A percentile compares a stretch with the other conserved stretches of the same genome.
These are phyloP conservation scores for Halocynthia aurantium DNA, from an alignment of 23 tunicate genomes.

Conservation along the genomic window DNA sequence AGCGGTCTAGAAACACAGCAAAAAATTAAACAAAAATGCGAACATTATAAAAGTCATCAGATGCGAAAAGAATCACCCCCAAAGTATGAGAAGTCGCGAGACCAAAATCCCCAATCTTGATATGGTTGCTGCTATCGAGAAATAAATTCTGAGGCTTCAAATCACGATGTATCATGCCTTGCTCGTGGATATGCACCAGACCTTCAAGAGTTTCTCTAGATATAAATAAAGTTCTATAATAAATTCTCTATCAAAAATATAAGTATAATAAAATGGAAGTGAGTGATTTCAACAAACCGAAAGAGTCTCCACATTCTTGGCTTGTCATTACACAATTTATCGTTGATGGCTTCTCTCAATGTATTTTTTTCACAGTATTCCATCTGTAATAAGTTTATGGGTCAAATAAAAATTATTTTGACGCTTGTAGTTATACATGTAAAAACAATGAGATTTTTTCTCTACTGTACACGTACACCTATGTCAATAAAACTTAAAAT, in stretches of 20 bases:
- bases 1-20: neutral
- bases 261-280: too few species aligned
- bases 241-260: neutral
- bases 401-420: neutral
- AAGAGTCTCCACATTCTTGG: constrained; percentile 87
- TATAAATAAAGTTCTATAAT: neutral
- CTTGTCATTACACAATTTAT: constrained; percentile 47
- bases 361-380: constrained; percentile 98
- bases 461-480: too few species aligned
- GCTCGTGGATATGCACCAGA: constrained; percentile 68
- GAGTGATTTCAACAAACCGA: constrained; percentile 27
- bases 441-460: neutral
- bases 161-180: constrained; percentile 89
- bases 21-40: too few species aligned
- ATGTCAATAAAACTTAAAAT: too few species aligned
- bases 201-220: constrained; percentile 81
- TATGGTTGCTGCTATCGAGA: constrained; percentile 72
- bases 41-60: too few species aligned
- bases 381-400: constrained; percentile 39
- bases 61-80: neutral
- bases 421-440: neutral
- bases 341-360: constrained; percentile 64
- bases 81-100: constrained; percentile 51
- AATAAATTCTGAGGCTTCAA: constrained; percentile 95
- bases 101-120: constrained; percentile 94